phyloP scores from a whole-genome alignment of 2,797 vertebrate genomes.

The Melopsittacus undulatus region DNA sequence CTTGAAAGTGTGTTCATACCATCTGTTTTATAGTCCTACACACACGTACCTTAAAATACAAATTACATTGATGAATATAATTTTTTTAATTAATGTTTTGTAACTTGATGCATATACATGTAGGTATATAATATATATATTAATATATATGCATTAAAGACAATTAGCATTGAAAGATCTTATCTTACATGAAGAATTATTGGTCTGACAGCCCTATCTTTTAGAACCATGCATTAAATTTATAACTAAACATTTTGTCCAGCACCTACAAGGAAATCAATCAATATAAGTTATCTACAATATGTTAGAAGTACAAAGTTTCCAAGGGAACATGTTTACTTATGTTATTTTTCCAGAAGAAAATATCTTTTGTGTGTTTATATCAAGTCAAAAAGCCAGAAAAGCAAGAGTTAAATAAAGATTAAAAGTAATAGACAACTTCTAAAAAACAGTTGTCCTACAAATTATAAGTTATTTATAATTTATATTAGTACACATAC shows the following conservation, averaged over 20 bases:
- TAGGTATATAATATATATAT: neutral
- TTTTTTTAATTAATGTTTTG: neutral
- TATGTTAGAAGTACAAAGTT: neutral
- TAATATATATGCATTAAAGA: neutral
- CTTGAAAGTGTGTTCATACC: neutral
- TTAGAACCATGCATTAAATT: conserved; percentile 42
- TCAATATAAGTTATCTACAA: conserved; percentile 41
- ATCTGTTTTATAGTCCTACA: neutral
- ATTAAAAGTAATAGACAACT: neutral
- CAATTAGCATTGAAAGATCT: conserved; percentile 62
- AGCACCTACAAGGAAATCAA: conserved; percentile 17
- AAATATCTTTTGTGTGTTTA: neutral
- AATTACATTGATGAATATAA: neutral
- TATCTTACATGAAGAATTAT: conserved; percentile 56
- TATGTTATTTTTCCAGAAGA: neutral
- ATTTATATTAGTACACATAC: neutral
- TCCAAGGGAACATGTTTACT: neutral
- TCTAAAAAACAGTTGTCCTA: neutral
- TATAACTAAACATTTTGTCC: conserved; percentile 47
- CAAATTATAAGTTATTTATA: neutral
- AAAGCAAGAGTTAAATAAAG: neutral
- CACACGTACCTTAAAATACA: neutral
- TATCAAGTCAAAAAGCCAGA: neutral
- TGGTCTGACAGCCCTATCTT: conserved; percentile 53
- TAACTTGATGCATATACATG: neutral